Conservation (phyloP, 2,113 vertebrate species). For the Xiphias gladius region DNA sequence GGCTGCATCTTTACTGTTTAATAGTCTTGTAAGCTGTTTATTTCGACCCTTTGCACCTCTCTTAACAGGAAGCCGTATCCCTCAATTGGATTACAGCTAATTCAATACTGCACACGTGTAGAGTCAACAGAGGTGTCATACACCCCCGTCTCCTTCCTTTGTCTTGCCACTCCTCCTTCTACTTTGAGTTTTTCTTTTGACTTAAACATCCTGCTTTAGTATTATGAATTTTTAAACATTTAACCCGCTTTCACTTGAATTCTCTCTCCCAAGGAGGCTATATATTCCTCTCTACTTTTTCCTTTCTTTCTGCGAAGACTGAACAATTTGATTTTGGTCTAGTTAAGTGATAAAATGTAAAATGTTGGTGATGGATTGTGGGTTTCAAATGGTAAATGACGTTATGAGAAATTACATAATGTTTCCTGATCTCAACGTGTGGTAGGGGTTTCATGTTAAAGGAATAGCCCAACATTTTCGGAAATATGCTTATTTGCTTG, state of each 20-base stretch:
- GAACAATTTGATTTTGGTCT: neutral
- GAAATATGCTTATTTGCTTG: too few species aligned
- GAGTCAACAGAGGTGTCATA: constrained; percentile 71
- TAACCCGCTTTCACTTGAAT: neutral
- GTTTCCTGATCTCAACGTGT: neutral
- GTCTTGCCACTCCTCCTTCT: constrained; percentile 16
- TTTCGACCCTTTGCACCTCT: constrained; percentile 77
- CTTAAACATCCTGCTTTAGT: neutral
- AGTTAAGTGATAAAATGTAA: neutral
- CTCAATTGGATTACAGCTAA: constrained; percentile 82
- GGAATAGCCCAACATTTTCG: too few species aligned
- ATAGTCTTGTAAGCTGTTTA: constrained; percentile 77
- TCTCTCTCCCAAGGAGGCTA: neutral
- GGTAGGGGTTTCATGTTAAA: too few species aligned
- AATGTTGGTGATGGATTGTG: neutral
- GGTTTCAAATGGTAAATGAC: neutral
- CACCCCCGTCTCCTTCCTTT: constrained; percentile 10
- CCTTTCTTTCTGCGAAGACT: neutral
- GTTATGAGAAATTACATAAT: too few species aligned
- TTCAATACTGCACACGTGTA: constrained; percentile 76
- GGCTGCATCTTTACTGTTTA: constrained; percentile 64
- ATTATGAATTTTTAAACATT: neutral
- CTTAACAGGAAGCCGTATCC: constrained; percentile 76
- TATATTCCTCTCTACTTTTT: neutral
- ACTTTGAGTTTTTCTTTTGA: constrained; percentile 6